Conservation (phyloP, 2,888 invertebrate species). For the Brachyopa scutellaris region DNA sequence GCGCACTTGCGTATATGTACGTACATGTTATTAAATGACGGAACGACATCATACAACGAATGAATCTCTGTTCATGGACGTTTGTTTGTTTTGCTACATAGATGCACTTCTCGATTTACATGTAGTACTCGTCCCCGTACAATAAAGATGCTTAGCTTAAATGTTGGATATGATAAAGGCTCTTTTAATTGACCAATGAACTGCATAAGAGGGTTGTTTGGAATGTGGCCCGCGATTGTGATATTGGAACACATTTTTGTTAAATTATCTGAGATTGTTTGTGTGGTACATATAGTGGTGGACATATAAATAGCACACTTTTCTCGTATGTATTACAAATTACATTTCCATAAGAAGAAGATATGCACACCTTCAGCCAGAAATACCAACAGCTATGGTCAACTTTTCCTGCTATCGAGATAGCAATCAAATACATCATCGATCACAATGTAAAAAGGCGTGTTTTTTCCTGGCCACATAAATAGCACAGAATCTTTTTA, state of each 20-base stretch:
- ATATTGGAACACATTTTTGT: neutral
- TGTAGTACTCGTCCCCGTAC: too few species aligned
- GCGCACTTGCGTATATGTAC: neutral
- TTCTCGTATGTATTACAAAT: too few species aligned
- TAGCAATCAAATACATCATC: too few species aligned
- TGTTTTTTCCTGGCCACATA: too few species aligned
- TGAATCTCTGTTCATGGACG: slow-evolving; percentile 6
- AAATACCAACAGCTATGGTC: too few species aligned
- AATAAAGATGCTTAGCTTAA: slow-evolving; percentile 37
- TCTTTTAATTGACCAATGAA: slow-evolving; percentile 51
- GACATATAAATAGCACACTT: too few species aligned
- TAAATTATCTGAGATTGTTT: neutral
- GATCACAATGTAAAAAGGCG: too few species aligned
- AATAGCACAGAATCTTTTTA: too few species aligned
- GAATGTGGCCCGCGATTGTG: neutral
- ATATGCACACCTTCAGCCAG: too few species aligned
- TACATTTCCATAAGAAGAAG: too few species aligned
- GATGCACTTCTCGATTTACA: slow-evolving; percentile 25
- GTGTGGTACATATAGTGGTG: too few species aligned
- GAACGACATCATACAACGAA: neutral
- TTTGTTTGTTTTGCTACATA: neutral
- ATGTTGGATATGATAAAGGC: slow-evolving; percentile 35
- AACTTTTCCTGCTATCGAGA: too few species aligned
- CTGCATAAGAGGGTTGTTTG: neutral
- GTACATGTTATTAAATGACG: slow-evolving; percentile 1